Evolutionary conservation across 2,888 invertebrate species (phyloP).

Genomic region (Melangyna quadrimaculata): DNA sequence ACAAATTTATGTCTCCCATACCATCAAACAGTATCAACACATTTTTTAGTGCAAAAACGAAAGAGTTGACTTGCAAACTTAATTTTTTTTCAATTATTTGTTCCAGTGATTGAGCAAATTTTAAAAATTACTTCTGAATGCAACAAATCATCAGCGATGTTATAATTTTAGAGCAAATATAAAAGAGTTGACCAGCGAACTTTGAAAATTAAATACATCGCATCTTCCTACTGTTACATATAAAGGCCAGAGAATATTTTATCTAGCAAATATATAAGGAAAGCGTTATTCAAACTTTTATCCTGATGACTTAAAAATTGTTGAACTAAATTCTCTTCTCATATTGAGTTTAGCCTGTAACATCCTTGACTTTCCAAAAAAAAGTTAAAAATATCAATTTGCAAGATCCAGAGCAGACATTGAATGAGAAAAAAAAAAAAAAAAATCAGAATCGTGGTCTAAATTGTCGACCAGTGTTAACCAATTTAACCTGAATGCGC

Average conservation of each 20-base stretch:
- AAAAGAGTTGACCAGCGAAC: neutral
- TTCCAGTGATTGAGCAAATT: too few species aligned
- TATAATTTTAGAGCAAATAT: neutral
- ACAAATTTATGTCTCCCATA: too few species aligned
- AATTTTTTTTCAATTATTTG: too few species aligned
- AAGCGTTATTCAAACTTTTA: neutral
- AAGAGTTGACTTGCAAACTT: neutral
- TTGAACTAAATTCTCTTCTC: neutral
- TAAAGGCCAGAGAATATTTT: too few species aligned
- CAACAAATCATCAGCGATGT: too few species aligned
- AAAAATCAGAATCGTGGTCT: constrained; percentile 25
- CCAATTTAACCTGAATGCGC: constrained; percentile 67
- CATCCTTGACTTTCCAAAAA: neutral
- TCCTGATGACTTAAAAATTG: neutral
- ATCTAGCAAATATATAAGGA: too few species aligned
- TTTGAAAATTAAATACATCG: neutral
- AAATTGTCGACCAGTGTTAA: constrained; percentile 62
- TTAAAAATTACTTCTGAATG: too few species aligned
- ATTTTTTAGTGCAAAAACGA: neutral
- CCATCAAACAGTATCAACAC: too few species aligned
- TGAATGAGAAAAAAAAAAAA: neutral
- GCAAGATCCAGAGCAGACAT: constrained; percentile 14
- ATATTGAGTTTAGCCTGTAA: neutral
- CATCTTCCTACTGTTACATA: too few species aligned
- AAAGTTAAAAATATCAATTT: constrained; percentile 31